Evolutionary conservation across 2,113 vertebrate species (phyloP).

Genomic region (Albula goreensis): DNA sequence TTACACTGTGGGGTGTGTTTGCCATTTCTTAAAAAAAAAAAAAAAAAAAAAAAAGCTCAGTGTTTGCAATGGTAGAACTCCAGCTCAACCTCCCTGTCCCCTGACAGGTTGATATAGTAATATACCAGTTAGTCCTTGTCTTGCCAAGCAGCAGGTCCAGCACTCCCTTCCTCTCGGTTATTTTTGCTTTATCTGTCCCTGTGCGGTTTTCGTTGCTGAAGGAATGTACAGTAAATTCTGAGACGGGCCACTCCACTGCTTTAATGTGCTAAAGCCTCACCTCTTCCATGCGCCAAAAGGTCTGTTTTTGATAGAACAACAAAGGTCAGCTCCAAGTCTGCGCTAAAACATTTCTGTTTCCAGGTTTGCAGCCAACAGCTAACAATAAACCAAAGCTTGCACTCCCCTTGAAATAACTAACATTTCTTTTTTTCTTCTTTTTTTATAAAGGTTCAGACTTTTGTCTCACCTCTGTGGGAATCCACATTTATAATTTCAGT

Average conservation of each 20-base stretch:
- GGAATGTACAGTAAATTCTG: constrained; percentile 41
- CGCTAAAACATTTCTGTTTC: constrained; percentile 52
- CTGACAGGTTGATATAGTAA: constrained; percentile 34
- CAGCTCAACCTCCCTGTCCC: not conserved
- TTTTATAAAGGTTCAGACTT: constrained; percentile 46
- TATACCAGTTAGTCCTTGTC: constrained; percentile 11
- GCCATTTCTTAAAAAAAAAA: not conserved
- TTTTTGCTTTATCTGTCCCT: not conserved
- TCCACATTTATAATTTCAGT: constrained; percentile 55
- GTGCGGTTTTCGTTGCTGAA: not conserved
- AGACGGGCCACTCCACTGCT: constrained; percentile 1
- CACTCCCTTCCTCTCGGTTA: not conserved
- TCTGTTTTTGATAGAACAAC: constrained; percentile 59
- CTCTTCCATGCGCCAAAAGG: constrained; percentile 35
- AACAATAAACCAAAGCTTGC: constrained; percentile 46
- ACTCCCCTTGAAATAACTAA: constrained; percentile 51
- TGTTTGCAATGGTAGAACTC: not conserved
- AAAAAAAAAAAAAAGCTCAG: not conserved
- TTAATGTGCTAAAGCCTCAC: constrained; percentile 21
- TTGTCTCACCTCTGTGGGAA: constrained; percentile 45
- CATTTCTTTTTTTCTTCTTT: constrained; percentile 29
- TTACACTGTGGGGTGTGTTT: too few relatives aligned
- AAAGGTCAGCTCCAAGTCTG: constrained; percentile 59
- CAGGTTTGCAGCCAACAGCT: constrained; percentile 50
- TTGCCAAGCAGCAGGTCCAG: constrained; percentile 23